phyloP scores from a whole-genome alignment of 2,888 invertebrate species.

The Imbricaverruca yamaguchii region DNA sequence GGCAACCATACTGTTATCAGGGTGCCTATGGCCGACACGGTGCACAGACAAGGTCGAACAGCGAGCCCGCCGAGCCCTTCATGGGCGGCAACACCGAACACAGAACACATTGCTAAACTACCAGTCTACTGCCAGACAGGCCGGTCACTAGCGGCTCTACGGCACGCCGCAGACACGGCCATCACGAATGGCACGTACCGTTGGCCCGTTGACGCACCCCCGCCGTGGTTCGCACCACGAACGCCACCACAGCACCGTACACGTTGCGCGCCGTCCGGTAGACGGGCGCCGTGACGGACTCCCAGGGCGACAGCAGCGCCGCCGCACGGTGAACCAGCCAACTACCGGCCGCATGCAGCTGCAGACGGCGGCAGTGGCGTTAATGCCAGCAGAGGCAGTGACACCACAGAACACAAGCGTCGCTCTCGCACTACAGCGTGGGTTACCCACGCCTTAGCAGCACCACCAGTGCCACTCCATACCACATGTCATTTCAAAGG shows the following conservation, averaged over 20 bases:
- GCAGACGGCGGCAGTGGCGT: background rate
- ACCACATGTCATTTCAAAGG: background rate
- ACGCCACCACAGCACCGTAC: background rate
- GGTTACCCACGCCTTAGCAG: too few species aligned
- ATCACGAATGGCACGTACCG: background rate
- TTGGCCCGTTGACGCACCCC: background rate
- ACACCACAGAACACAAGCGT: background rate
- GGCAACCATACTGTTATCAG: too few species aligned
- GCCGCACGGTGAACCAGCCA: background rate
- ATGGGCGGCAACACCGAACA: too few species aligned
- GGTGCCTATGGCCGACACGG: too few species aligned
- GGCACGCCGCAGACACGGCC: too few species aligned
- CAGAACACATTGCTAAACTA: too few species aligned
- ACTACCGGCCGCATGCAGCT: background rate
- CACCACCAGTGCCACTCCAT: background rate
- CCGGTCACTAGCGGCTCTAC: too few species aligned
- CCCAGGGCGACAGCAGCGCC: constrained; percentile 14
- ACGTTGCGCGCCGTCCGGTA: background rate
- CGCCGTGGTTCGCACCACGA: background rate
- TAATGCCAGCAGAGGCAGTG: background rate
- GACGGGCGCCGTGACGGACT: background rate
- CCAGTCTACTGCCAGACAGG: too few species aligned
- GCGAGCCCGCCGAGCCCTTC: too few species aligned
- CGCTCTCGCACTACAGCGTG: too few species aligned
- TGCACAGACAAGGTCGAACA: too few species aligned